Conservation (phyloP, 2,888 invertebrate genomes). For the Drosophila maculinotata region DNA sequence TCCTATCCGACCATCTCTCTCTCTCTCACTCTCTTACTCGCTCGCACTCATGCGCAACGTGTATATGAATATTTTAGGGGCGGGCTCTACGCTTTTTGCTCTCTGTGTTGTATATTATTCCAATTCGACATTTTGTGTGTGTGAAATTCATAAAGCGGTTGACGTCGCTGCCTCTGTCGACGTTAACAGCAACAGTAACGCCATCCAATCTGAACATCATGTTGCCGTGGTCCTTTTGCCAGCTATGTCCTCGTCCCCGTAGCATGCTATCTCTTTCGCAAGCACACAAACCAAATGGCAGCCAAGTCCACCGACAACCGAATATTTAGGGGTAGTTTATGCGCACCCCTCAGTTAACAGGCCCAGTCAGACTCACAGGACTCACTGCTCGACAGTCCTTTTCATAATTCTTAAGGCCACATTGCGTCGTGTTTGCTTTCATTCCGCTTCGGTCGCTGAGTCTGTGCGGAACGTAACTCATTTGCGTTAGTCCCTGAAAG, state of each 20-base stretch:
- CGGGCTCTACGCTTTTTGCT: constrained; percentile 69
- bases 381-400: constrained; percentile 55
- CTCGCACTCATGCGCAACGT: constrained; percentile 23
- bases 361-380: constrained; percentile 41
- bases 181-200: constrained; percentile 47
- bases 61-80: constrained; percentile 84
- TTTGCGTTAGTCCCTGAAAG: constrained; percentile 26
- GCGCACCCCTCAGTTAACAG: constrained; percentile 60
- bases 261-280: constrained; percentile 60
- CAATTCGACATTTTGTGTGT: constrained; percentile 83
- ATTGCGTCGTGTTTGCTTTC: constrained; percentile 70
- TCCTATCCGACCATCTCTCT: constrained; percentile 4
- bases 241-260: constrained; percentile 32
- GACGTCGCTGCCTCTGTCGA: constrained; percentile 39
- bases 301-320: constrained; percentile 1
- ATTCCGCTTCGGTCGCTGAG: constrained; percentile 83
- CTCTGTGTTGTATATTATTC: constrained; percentile 58
- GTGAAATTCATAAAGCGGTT: constrained; percentile 74
- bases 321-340: constrained; percentile 44
- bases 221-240: constrained; percentile 71
- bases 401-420: constrained; percentile 82
- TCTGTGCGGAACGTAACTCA: constrained; percentile 73
- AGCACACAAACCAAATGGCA: constrained; percentile 33
- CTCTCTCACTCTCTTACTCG: constrained; percentile 3
- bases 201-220: constrained; percentile 70